These are phyloP conservation scores for Urophycis tenuis DNA, from an alignment of 2,797 vertebrate genomes.

Conservation along the genomic window DNA sequence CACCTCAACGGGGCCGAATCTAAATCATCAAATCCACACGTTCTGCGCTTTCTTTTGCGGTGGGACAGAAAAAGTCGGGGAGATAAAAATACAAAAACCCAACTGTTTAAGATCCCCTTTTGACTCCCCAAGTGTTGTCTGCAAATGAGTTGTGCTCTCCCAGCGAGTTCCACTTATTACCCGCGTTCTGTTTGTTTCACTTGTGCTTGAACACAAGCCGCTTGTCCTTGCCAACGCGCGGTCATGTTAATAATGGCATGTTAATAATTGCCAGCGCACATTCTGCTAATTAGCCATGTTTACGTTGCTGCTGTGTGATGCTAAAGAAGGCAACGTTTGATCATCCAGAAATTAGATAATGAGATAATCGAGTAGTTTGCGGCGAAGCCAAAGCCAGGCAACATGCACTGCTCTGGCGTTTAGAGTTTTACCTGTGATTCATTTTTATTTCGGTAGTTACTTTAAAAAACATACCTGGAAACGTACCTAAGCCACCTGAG, in stretches of 20 bases:
- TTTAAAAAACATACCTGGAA: background rate
- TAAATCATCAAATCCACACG: constrained; percentile 66
- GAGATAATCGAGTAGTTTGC: background rate
- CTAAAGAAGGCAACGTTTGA: background rate
- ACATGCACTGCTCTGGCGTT: background rate
- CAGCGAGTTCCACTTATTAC: background rate
- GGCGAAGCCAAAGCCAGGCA: background rate
- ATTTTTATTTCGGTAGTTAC: background rate
- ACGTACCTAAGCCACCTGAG: background rate
- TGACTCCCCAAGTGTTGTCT: constrained; percentile 55
- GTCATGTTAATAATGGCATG: too few species aligned
- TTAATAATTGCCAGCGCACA: background rate
- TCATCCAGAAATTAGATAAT: background rate
- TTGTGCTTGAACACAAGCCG: background rate
- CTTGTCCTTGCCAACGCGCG: background rate
- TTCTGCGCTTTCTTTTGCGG: constrained; percentile 62
- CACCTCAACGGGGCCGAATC: constrained; percentile 67
- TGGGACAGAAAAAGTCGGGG: constrained; percentile 64
- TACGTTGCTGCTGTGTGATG: background rate
- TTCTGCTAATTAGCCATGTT: background rate
- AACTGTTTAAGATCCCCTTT: constrained; percentile 58
- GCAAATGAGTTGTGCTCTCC: background rate
- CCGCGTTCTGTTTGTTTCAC: background rate
- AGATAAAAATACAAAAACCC: constrained; percentile 52
- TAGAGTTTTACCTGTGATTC: background rate